Evolutionary conservation across 2,888 invertebrate genomes (phyloP), one percentile per base, ranked within the genome.

Genomic region (Tetanocera ferruginea): DNA sequence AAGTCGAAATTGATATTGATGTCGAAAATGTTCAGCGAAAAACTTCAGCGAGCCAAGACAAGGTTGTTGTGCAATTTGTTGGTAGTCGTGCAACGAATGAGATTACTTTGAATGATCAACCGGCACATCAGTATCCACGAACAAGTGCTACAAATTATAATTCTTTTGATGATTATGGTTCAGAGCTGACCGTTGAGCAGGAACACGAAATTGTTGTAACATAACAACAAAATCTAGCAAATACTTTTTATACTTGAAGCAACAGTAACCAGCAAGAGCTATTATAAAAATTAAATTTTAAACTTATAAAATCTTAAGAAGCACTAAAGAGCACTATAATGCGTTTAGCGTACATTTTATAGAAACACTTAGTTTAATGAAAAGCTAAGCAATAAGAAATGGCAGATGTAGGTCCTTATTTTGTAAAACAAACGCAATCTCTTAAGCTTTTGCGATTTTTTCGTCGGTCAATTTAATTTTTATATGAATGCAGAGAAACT

Each of bases 201-300:
- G 83, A 83, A 66, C 76, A 82, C 69, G 83, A 83, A 64, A 81
- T 83, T 70, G 81, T 79, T 23, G 82, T 83, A 2, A 80, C 81
- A 79, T 82, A 81, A 57, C 66, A 25, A 57, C 34, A 69, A 66
- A 37, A 75, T 43, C 49, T 57, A 66, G 57, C 37, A 23, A 66
- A 66, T 1, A 11, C 43, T 43, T 43, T 43, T 43, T 43, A 43
- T 43, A 43, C 11, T 14, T 43, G 3, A 43, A 43, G 43, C 14
- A 43, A 43, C 43, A 11, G 14, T 14, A 11, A 43, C 0, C 11
- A 43, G 43, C 43, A 43, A 11, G 1, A 11, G 11, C 43, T 11
- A n/a, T 43, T 43, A 11, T 43, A 11, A 8, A 37, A 4, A 37
- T 37, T 5, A 43, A 43, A 37, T 37, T 37, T 37, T 37, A 1